Conservation (phyloP, 2,888 invertebrate species). For the Tigriopus californicus region DNA sequence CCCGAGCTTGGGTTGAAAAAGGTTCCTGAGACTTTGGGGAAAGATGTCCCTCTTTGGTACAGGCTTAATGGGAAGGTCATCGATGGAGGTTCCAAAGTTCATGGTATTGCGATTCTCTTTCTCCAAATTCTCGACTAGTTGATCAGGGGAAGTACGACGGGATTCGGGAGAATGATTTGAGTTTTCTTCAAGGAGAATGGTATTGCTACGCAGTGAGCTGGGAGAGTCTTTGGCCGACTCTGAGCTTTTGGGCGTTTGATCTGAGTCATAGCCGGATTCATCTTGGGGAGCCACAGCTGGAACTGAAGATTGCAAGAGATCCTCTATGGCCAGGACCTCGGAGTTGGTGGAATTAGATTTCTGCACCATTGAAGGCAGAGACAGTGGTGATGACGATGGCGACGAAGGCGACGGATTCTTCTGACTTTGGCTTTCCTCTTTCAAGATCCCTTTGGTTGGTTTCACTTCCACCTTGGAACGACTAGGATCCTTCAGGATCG, state of each 20-base stretch:
- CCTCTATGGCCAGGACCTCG: neutral
- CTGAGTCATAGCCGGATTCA: slow-evolving; percentile 9
- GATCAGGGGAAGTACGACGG: no score
- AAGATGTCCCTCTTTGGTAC: no score
- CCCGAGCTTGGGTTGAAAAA: no score
- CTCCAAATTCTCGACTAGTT: neutral
- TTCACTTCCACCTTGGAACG: neutral
- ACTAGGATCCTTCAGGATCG: slow-evolving; percentile 8
- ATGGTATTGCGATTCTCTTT: neutral
- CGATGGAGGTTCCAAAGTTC: neutral
- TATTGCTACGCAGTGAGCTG: neutral
- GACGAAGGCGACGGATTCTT: neutral
- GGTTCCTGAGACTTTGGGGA: neutral
- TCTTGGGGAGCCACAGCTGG: neutral
- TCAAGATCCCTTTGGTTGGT: neutral
- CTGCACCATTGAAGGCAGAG: neutral
- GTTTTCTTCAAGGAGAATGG: neutral
- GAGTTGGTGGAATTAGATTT: neutral
- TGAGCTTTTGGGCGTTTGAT: neutral
- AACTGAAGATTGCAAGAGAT: neutral
- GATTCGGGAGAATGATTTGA: neutral
- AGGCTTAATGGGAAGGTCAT: neutral
- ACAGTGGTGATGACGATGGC: neutral
- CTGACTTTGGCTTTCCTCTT: neutral
- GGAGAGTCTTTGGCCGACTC: neutral